Evolutionary conservation across 2,888 invertebrate genomes (phyloP).

Genomic region (Stenoptilia bipunctidactyla): DNA sequence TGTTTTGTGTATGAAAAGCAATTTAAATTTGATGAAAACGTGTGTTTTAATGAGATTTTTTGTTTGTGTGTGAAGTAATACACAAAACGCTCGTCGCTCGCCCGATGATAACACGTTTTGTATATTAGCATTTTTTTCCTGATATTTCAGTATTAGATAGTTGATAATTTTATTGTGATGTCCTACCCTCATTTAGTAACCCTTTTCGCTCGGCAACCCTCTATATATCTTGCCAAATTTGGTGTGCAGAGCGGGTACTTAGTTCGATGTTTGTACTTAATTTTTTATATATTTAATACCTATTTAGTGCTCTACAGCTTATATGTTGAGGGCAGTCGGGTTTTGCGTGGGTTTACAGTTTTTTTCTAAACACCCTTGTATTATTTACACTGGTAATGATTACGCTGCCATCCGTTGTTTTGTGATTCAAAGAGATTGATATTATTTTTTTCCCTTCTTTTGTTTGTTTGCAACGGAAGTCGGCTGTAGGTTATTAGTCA

Average conservation of each 20-base stretch:
- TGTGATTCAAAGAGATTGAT: slow-evolving; percentile 14
- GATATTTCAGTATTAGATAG: slow-evolving; percentile 59
- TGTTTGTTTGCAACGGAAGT: slow-evolving; percentile 23
- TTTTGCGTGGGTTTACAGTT: slow-evolving; percentile 8
- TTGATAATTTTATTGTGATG: slow-evolving; percentile 51
- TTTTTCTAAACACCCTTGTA: slow-evolving; percentile 36
- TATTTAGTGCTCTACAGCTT: slow-evolving; percentile 22
- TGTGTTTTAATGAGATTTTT: background rate
- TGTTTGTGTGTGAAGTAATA: background rate
- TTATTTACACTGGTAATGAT: slow-evolving; percentile 42
- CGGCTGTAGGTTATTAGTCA: slow-evolving; percentile 38
- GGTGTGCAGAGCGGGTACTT: slow-evolving; percentile 24
- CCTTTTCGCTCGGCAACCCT: slow-evolving; percentile 33
- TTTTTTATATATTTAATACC: slow-evolving; percentile 30
- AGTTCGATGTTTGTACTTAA: slow-evolving; percentile 46
- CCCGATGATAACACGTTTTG: slow-evolving; percentile 49
- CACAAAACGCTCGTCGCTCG: slow-evolving; percentile 18
- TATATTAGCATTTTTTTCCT: slow-evolving; percentile 54
- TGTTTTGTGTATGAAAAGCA: background rate
- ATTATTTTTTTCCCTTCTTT: slow-evolving; percentile 18
- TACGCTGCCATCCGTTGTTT: slow-evolving; percentile 27
- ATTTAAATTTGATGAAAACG: background rate
- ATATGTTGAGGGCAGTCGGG: slow-evolving; percentile 7
- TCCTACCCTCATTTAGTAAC: slow-evolving; percentile 27
- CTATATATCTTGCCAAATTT: slow-evolving; percentile 51